Conservation (phyloP, 2,888 invertebrate species). For the Harpalus rufipes region DNA sequence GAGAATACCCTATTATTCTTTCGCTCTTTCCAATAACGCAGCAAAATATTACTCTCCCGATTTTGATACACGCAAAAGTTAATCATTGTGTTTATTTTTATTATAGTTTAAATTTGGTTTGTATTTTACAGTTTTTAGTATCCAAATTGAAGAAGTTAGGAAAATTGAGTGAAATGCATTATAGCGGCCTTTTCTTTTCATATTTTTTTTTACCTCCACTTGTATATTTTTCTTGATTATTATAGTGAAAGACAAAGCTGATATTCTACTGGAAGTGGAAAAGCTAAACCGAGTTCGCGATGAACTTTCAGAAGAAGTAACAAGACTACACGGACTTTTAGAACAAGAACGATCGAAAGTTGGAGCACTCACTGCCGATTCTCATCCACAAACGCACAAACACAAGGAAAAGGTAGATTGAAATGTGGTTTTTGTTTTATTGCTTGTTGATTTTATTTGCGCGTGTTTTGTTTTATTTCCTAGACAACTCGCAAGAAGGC, state of each 20-base stretch:
- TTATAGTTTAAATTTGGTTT: too few relatives aligned
- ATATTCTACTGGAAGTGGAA: slow-evolving; percentile 86
- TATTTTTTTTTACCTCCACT: too few relatives aligned
- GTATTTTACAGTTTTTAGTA: too few relatives aligned
- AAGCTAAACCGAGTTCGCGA: slow-evolving; percentile 84
- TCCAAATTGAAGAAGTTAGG: too few relatives aligned
- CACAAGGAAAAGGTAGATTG: slow-evolving; percentile 30
- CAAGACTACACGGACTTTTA: slow-evolving; percentile 83
- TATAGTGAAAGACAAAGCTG: slow-evolving; percentile 90
- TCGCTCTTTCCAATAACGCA: too few relatives aligned
- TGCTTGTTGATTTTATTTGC: not conserved
- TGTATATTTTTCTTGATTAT: slow-evolving; percentile 67
- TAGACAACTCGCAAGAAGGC: slow-evolving; percentile 49
- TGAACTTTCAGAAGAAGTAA: slow-evolving; percentile 86
- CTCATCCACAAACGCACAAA: slow-evolving; percentile 75
- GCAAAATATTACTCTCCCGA: too few relatives aligned
- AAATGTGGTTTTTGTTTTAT: not conserved
- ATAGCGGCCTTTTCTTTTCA: too few relatives aligned
- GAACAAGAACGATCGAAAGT: slow-evolving; percentile 88
- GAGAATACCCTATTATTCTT: too few relatives aligned
- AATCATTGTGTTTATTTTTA: too few relatives aligned
- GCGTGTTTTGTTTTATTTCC: slow-evolving; percentile 9
- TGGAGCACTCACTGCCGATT: slow-evolving; percentile 78
- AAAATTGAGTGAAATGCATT: too few relatives aligned
- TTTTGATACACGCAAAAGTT: too few relatives aligned